Conservation (phyloP, 2,113 vertebrate species). For the Notarius lentiginosus region DNA sequence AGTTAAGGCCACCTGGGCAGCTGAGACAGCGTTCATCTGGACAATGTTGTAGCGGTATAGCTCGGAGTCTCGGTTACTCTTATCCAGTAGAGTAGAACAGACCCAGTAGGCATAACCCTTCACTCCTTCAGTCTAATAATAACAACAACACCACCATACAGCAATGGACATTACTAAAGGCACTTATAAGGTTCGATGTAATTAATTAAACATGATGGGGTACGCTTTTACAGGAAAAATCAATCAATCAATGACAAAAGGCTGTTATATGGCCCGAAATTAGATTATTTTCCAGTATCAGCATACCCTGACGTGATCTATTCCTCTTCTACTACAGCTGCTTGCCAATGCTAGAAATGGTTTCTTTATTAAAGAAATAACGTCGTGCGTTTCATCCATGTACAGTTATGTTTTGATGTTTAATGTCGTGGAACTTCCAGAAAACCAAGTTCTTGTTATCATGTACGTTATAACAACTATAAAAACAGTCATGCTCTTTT, state of each 20-base stretch:
- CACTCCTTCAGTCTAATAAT: slow-evolving; percentile 85
- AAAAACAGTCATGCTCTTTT: background rate
- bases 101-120: slow-evolving; percentile 96
- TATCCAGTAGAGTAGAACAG: slow-evolving; percentile 88
- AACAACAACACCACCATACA: background rate
- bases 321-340: background rate
- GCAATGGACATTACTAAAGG: background rate
- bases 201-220: background rate
- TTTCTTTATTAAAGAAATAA: background rate
- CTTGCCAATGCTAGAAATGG: background rate
- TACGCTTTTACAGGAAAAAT: background rate
- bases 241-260: too few relatives aligned
- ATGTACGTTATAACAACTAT: background rate
- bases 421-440: background rate
- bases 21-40: slow-evolving; percentile 91
- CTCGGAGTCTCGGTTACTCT: slow-evolving; percentile 88
- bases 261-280: background rate
- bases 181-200: background rate
- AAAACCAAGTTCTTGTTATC: background rate
- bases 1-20: slow-evolving; percentile 86
- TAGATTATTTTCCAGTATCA: background rate
- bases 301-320: background rate
- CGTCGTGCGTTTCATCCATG: background rate
- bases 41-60: slow-evolving; percentile 91
- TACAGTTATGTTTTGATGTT: background rate